Conservation (phyloP, 2,113 vertebrate species). For the Dasyornis broadbenti region DNA sequence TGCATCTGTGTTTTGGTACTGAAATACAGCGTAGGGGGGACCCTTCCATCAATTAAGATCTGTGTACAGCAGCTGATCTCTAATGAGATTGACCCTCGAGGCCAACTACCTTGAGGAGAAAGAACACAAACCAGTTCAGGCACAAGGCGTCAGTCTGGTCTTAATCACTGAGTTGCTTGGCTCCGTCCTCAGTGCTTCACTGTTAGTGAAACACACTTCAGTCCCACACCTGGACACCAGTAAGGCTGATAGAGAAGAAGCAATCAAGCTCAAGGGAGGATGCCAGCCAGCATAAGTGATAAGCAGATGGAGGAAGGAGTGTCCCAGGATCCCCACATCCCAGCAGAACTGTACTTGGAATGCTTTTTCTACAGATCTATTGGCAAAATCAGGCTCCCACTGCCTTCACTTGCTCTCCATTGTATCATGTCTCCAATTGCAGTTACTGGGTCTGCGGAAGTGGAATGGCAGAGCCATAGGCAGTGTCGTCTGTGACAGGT, state of each 20-base stretch:
- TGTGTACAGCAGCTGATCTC: background rate
- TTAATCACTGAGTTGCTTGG: background rate
- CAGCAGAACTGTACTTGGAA: background rate
- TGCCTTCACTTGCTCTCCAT: background rate
- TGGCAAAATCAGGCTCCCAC: background rate
- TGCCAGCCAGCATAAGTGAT: background rate
- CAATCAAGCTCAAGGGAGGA: background rate
- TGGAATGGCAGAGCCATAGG: background rate
- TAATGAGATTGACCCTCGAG: background rate
- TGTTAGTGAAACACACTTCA: background rate
- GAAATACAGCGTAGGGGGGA: rapidly evolving
- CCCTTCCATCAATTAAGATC: background rate
- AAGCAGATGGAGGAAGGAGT: background rate
- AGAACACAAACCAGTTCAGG: background rate
- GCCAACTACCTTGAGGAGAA: rapidly evolving
- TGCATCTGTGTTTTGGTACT: background rate
- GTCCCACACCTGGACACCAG: background rate
- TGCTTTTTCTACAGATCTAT: background rate
- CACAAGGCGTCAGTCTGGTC: background rate
- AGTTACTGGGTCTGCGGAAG: background rate
- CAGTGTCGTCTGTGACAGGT: background rate
- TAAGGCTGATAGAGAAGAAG: background rate
- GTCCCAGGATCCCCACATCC: background rate
- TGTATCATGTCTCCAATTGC: background rate
- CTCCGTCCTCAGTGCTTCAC: background rate